Conservation (phyloP, 2,888 invertebrate genomes). For the Octodonta nipae region DNA sequence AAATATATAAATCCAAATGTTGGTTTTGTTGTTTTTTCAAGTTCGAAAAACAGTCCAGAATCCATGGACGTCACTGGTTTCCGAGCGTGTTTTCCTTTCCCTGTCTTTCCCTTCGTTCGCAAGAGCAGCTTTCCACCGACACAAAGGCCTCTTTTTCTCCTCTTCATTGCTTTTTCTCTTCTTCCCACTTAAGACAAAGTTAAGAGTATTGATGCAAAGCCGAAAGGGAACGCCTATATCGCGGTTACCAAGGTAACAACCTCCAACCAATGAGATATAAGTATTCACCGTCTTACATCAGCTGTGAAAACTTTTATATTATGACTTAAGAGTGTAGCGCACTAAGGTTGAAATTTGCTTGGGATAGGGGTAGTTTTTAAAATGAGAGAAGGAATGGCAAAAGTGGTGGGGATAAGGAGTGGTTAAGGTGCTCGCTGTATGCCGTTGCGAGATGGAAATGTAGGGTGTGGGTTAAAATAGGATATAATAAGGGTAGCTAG, state of each 20-base stretch:
- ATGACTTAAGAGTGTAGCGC: constrained; percentile 27
- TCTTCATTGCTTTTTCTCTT: constrained; percentile 10
- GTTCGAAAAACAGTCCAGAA: too few relatives aligned
- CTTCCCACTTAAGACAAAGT: constrained; percentile 19
- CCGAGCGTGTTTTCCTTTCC: too few relatives aligned
- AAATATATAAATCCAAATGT: too few relatives aligned
- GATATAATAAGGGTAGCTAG: constrained; percentile 28
- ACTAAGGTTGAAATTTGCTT: constrained; percentile 30
- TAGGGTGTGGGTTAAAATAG: constrained; percentile 23
- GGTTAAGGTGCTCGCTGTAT: constrained; percentile 21
- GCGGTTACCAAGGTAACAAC: constrained; percentile 32
- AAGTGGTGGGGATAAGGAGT: constrained; percentile 24
- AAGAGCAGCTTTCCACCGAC: too few relatives aligned
- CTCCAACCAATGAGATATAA: constrained; percentile 35
- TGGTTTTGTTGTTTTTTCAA: too few relatives aligned
- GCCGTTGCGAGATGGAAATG: constrained; percentile 9
- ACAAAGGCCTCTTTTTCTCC: background rate
- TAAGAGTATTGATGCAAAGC: constrained; percentile 23
- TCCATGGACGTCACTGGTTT: too few relatives aligned
- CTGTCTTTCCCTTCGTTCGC: too few relatives aligned
- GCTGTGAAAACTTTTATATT: constrained; percentile 22
- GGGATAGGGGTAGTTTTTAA: constrained; percentile 30
- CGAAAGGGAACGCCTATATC: constrained; percentile 20
- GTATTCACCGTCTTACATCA: constrained; percentile 33
- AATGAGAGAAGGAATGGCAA: constrained; percentile 17